Conservation (phyloP, 2,797 vertebrate genomes). For the Enteromius fasciolatus region DNA sequence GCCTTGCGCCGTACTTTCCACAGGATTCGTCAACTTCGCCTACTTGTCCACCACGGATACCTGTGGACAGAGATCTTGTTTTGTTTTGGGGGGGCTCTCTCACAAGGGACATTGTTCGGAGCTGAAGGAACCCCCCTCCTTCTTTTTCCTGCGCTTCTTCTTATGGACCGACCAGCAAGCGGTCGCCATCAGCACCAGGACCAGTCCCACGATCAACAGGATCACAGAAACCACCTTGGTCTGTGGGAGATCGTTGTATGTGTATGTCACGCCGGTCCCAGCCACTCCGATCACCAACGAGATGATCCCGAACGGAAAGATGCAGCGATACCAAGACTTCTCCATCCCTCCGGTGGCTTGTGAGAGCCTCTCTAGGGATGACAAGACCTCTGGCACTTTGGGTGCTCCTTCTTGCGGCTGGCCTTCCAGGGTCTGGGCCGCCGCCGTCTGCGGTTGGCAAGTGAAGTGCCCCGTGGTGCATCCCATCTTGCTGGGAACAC, state of each 20-base stretch:
- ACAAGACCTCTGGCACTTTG: constrained; percentile 82
- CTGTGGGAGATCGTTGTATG: constrained; percentile 88
- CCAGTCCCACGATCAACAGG: constrained; percentile 76
- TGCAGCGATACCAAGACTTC: constrained; percentile 86
- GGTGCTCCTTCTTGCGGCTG: constrained; percentile 70
- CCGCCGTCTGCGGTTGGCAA: constrained; percentile 74
- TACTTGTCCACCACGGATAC: neutral
- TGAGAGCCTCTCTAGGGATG: constrained; percentile 88
- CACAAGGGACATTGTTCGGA: constrained; percentile 81
- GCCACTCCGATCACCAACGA: constrained; percentile 89
- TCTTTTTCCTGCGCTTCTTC: constrained; percentile 81
- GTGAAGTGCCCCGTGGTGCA: constrained; percentile 82
- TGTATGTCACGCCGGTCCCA: constrained; percentile 89
- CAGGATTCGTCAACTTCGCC: neutral
- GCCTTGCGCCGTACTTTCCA: constrained; percentile 8
- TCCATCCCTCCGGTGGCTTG: constrained; percentile 88
- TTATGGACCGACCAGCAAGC: constrained; percentile 80
- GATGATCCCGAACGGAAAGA: constrained; percentile 87
- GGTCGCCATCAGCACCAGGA: constrained; percentile 75
- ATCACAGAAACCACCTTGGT: constrained; percentile 89
- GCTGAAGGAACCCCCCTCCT: constrained; percentile 72
- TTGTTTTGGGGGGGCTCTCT: constrained; percentile 39
- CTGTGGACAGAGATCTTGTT: constrained; percentile 28
- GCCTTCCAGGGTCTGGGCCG: constrained; percentile 64
- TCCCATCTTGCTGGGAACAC: constrained; percentile 77